Evolutionary conservation across 1,140 invertebrate species (phyloP), one percentile per base, ranked within the genome.

Genomic region (Drosophila tani): DNA sequence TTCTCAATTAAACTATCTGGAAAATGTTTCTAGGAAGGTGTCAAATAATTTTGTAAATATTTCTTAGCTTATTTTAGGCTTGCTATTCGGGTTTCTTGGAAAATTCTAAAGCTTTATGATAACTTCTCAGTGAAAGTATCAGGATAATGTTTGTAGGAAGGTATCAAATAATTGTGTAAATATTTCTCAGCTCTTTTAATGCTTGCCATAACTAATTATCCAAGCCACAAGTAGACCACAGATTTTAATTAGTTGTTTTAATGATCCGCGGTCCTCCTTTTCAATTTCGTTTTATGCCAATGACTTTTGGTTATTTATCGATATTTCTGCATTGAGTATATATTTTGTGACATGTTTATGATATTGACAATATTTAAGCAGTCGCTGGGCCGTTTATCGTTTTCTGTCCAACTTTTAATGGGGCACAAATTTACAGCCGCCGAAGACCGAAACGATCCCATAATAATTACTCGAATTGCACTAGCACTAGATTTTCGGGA

Each of bases 371-470:
- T 46, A 35, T 43, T 40, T 43, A 40, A 73, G 62, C 19, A 32
- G 55, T 74, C 12, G 51, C 51, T 40, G 17, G 38, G 15, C 51
- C 40, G 51, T 68, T 79, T 59, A 62, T 58, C 7, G 57, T 15
- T 65, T 70, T 69, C 43, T 64, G 68, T 63, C 56, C 17, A 24
- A 21, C 5, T 49, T 66, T 67, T 79, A 67, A 85, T 75, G 74
- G 57, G 24, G 59, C 75, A 62, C 43, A 50, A 69, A 59, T 77
- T 81, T 64, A 63, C 67, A 19, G 59, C n/a, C 35, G 15, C 40
- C 35, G 73, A 49, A 41, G 67, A 53, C 32, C 4, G 41, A 77
- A 65, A 77, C 15, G 43, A 85, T 69, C 38, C 57, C 73, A 64
- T 15, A 47, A 35, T 57, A 75, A 80, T 83, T 58, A 59, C 79